Conservation (phyloP, 2,888 invertebrate genomes). For the Hirtodrosophila cameraria region DNA sequence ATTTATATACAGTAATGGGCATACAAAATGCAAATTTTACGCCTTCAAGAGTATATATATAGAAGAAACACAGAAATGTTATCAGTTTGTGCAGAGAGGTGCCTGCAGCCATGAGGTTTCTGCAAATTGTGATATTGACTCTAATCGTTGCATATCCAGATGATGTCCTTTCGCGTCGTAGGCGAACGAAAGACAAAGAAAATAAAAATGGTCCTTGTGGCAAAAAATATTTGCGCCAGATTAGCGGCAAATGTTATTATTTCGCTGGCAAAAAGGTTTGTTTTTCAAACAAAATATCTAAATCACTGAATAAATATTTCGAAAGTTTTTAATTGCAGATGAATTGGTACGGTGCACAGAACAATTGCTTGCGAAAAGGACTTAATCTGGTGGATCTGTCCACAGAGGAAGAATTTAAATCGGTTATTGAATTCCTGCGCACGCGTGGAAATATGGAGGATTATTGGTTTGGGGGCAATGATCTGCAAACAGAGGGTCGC, state of each 20-base stretch:
- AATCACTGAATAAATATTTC: too few relatives aligned
- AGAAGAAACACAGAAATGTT: slow-evolving; percentile 41
- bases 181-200: slow-evolving; percentile 5
- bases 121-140: slow-evolving; percentile 52
- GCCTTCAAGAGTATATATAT: slow-evolving; percentile 59
- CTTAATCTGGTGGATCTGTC: slow-evolving; percentile 56
- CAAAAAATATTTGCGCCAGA: slow-evolving; percentile 36
- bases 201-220: slow-evolving; percentile 56
- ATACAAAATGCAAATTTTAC: slow-evolving; percentile 27
- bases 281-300: neutral
- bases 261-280: slow-evolving; percentile 52
- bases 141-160: slow-evolving; percentile 45
- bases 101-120: slow-evolving; percentile 54
- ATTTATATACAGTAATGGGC: slow-evolving; percentile 4
- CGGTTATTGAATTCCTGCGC: slow-evolving; percentile 30
- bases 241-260: slow-evolving; percentile 61
- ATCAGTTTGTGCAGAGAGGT: slow-evolving; percentile 45
- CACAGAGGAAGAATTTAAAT: slow-evolving; percentile 38
- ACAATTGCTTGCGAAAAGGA: slow-evolving; percentile 63
- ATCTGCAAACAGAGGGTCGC: slow-evolving; percentile 54
- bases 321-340: slow-evolving; percentile 34
- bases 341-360: slow-evolving; percentile 67
- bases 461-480: slow-evolving; percentile 67
- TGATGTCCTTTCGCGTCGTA: slow-evolving; percentile 27
- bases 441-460: slow-evolving; percentile 47